Base-by-base conservation (phyloP, 2,113 vertebrate species). In the Falco punctatus region DNA sequence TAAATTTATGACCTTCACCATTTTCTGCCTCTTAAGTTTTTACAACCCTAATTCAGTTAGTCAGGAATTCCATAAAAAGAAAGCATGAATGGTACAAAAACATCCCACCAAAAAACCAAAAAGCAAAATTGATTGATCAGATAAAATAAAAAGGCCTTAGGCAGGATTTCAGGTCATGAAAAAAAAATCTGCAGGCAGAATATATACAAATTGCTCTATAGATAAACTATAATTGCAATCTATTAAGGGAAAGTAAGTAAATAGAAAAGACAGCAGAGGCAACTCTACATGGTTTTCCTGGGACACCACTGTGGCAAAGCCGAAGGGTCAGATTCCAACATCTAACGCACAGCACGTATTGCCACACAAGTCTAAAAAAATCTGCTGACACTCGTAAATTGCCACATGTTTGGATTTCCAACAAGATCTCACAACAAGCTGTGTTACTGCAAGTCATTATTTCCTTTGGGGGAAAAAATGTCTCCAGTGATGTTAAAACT, bases 371-470 rank as follows among this genome's bases (percentile, higher is more conserved):
- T 12, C 70, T 92, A 4, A 92, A 73, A 90, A 88, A 75, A 90
- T 91, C 86, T 93, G 95, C 96, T 95, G 97, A 97, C 95, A 95
- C 92, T 97, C 33, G 49, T 97, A 97, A 97, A 97, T 49, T 89
- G 95, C 95, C 97, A 97, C 97, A 97, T 97, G 97, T 97, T 97
- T 97, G 96, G 93, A 97, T 95, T 97, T 97, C 95, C 96, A 96
- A 84, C 93, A 85, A 96, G 94, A 91, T 96, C 96, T 95, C 95
- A 92, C 96, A 97, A 96, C 95, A 97, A 91, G 96, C 94, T 94
- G 93, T 88, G 94, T 95, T 96, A 94, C 95, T 97, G 91, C 92
- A 95, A 96, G 95, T 88, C 96, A 81, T 97, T 97, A 97, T 97
- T 97, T 97, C 96, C 94, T 89, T 73, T 82, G 78, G 92, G 91